These are phyloP conservation scores for Homarus americanus DNA, from an alignment of 1,140 invertebrate genomes.

Conservation along the genomic window DNA sequence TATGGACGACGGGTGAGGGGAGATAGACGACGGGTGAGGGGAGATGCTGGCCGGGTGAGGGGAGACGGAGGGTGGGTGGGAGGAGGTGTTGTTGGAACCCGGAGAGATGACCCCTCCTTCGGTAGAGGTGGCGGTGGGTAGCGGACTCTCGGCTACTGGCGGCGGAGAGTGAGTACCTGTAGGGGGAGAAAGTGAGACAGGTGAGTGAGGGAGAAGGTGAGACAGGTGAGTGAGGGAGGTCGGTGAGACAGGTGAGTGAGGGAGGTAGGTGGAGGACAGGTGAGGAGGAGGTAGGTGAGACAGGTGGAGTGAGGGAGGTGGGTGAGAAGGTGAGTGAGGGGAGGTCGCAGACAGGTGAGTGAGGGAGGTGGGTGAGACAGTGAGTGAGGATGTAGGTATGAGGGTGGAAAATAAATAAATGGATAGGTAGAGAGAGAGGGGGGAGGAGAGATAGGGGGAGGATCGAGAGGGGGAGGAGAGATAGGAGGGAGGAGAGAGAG, in stretches of 20 bases:
- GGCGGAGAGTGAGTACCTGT: slow-evolving; percentile 61
- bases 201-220: too few species aligned
- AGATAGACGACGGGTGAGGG: slow-evolving; percentile 50
- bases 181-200: neutral
- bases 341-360: neutral
- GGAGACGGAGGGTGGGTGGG: slow-evolving; percentile 52
- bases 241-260: too few species aligned
- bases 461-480: slow-evolving; percentile 26
- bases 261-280: too few species aligned
- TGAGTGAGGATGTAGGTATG: too few species aligned
- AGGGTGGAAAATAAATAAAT: neutral
- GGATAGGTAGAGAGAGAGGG: neutral
- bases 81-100: slow-evolving; percentile 44
- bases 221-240: too few species aligned
- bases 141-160: slow-evolving; percentile 59
- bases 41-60: slow-evolving; percentile 47
- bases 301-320: too few species aligned
- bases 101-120: slow-evolving; percentile 51
- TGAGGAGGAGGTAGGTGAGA: too few species aligned
- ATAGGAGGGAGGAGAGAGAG: neutral
- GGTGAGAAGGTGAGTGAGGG: too few species aligned
- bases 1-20: slow-evolving; percentile 55
- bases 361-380: neutral
- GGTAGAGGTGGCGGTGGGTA: slow-evolving; percentile 23
- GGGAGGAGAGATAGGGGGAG: neutral